A percentile compares a stretch with the other conserved stretches of the same genome.
phyloP scores from a whole-genome alignment of 2,888 invertebrate genomes.

The Atethmia centrago region DNA sequence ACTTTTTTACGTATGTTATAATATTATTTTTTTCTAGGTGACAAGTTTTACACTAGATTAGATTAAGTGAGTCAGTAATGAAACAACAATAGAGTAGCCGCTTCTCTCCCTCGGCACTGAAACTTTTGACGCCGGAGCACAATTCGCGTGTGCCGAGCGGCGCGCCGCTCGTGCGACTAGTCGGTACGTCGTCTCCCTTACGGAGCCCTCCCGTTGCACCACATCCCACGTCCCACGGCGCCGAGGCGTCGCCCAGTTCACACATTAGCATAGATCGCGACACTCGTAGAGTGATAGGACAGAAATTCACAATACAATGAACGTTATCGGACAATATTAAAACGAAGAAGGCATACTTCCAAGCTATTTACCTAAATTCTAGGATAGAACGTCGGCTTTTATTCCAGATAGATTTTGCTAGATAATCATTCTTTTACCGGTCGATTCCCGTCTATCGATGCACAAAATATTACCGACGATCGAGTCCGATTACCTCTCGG shows the following conservation, averaged over 20 bases:
- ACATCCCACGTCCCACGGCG: slow-evolving; percentile 64
- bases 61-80: slow-evolving; percentile 90
- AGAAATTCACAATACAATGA: slow-evolving; percentile 86
- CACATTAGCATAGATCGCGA: slow-evolving; percentile 87
- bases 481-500: slow-evolving; percentile 85
- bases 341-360: slow-evolving; percentile 89
- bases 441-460: slow-evolving; percentile 86
- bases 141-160: slow-evolving; percentile 70
- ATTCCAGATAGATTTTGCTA: slow-evolving; percentile 91
- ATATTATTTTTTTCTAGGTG: slow-evolving; percentile 88
- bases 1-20: slow-evolving; percentile 88
- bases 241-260: slow-evolving; percentile 68
- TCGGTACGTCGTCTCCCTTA: slow-evolving; percentile 70
- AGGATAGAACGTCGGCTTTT: slow-evolving; percentile 89
- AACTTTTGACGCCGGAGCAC: slow-evolving; percentile 87
- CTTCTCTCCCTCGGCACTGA: slow-evolving; percentile 89
- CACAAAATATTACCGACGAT: slow-evolving; percentile 89
- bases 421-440: slow-evolving; percentile 86
- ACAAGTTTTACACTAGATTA: slow-evolving; percentile 90
- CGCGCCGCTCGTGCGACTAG: slow-evolving; percentile 59
- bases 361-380: slow-evolving; percentile 88
- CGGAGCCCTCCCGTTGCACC: slow-evolving; percentile 66
- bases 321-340: slow-evolving; percentile 90
- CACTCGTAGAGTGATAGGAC: slow-evolving; percentile 89
- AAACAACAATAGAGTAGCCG: slow-evolving; percentile 91